Evolutionary conservation across 30 jellyfish, hydroid and myxozoan genomes (phyloP).

Genomic region (Turritopsis rubra): DNA sequence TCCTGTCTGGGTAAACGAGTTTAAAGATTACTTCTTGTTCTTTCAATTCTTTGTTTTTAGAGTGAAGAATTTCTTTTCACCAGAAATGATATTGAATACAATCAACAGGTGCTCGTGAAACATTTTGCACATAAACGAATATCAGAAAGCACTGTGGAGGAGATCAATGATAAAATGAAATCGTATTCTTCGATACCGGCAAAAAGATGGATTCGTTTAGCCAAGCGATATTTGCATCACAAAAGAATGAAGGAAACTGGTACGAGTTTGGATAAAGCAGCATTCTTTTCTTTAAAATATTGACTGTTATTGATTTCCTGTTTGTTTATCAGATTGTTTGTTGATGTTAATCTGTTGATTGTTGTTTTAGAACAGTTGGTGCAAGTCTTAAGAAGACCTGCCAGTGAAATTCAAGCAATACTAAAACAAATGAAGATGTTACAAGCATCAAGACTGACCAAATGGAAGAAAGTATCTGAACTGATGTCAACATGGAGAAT

Average conservation of each 20-base stretch:
- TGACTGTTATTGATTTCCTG: background rate
- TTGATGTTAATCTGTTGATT: background rate
- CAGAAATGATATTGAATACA: constrained; percentile 72
- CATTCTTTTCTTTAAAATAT: background rate
- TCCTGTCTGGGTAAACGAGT: too few species aligned
- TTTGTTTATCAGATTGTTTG: too few species aligned
- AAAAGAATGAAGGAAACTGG: constrained; percentile 61
- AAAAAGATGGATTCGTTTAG: constrained; percentile 51
- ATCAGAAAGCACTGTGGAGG: constrained; percentile 32
- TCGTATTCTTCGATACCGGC: constrained; percentile 50
- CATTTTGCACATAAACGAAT: constrained; percentile 48
- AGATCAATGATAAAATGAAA: constrained; percentile 47
- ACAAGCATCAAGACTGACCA: constrained; percentile 38
- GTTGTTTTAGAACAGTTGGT: constrained; percentile 34
- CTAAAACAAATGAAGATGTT: constrained; percentile 62
- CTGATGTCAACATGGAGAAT: constrained; percentile 44
- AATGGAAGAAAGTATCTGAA: constrained; percentile 60
- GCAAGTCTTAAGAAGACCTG: constrained; percentile 32
- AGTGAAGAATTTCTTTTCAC: constrained; percentile 65
- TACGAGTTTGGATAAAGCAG: constrained; percentile 9
- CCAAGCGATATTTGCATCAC: constrained; percentile 44
- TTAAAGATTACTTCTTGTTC: too few species aligned
- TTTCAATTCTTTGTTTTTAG: background rate
- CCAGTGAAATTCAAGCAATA: constrained; percentile 31
- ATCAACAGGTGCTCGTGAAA: constrained; percentile 51